phyloP scores from a whole-genome alignment of 2,797 vertebrate genomes.

The Peromyscus attwateri region DNA sequence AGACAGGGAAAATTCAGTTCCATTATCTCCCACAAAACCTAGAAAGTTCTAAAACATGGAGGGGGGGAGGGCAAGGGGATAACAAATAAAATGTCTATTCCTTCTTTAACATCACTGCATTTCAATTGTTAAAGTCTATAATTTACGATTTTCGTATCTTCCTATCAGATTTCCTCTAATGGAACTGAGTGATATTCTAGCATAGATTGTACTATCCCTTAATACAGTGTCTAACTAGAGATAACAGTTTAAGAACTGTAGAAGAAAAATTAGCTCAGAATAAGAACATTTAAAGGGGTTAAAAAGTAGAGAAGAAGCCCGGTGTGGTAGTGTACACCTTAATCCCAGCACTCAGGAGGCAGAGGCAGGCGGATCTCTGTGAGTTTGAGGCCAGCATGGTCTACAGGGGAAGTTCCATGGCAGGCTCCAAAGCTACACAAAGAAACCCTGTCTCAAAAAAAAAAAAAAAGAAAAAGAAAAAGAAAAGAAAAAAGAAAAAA shows the following conservation, averaged over 20 bases:
- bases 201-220: slow-evolving; percentile 15
- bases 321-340: no score
- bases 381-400: no score
- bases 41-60: slow-evolving; percentile 25
- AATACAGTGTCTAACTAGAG: neutral
- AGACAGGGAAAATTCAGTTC: neutral
- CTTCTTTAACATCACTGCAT: slow-evolving; percentile 35
- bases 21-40: neutral
- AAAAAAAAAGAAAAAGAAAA: no score
- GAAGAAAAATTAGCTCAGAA: neutral
- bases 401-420: no score
- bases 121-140: slow-evolving; percentile 44
- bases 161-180: neutral
- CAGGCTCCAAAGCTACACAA: no score
- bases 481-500: no score
- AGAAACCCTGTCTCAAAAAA: no score
- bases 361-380: no score
- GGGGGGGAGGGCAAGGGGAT: neutral
- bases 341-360: no score
- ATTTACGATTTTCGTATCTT: slow-evolving; percentile 8
- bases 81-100: slow-evolving; percentile 28
- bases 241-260: neutral
- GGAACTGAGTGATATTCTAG: slow-evolving; percentile 24
- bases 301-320: no score
- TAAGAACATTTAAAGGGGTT: no score